Conservation (phyloP, 1,140 invertebrate species). For the Brachionus koreanus region DNA sequence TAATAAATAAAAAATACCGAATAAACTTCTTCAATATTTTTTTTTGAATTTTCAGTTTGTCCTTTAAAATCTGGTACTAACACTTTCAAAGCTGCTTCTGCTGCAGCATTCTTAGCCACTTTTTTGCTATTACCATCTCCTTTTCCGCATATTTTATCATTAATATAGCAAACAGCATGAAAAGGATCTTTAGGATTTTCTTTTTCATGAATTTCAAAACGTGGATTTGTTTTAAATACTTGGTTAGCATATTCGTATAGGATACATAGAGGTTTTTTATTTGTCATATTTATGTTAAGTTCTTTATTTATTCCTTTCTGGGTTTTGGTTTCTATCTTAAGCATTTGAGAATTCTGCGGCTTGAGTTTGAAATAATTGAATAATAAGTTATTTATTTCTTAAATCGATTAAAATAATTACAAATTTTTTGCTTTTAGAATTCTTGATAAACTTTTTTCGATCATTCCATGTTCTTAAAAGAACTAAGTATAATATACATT, state of each 20-base stretch:
- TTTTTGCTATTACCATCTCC: slow-evolving; percentile 90
- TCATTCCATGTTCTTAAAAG: slow-evolving; percentile 77
- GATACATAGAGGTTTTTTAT: slow-evolving; percentile 77
- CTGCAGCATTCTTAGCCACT: slow-evolving; percentile 86
- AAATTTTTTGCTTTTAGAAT: slow-evolving; percentile 48
- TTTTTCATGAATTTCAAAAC: slow-evolving; percentile 84
- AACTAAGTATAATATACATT: slow-evolving; percentile 11
- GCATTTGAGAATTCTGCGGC: slow-evolving; percentile 37
- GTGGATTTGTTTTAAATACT: slow-evolving; percentile 83
- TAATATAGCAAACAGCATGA: slow-evolving; percentile 83
- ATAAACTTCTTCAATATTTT: slow-evolving; percentile 38
- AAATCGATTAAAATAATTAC: not conserved
- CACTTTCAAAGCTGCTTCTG: slow-evolving; percentile 79
- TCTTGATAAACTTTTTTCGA: slow-evolving; percentile 74
- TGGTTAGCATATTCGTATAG: slow-evolving; percentile 93
- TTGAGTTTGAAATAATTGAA: not conserved
- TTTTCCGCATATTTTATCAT: slow-evolving; percentile 82
- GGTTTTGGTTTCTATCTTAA: slow-evolving; percentile 43
- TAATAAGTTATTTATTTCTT: not conserved
- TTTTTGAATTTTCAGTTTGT: slow-evolving; percentile 34
- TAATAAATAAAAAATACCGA: slow-evolving; percentile 47
- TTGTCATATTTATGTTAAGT: slow-evolving; percentile 47
- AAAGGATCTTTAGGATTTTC: slow-evolving; percentile 89
- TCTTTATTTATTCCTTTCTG: slow-evolving; percentile 39
- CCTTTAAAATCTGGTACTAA: slow-evolving; percentile 83